Evolutionary conservation across 2,797 vertebrate genomes (phyloP), one percentile per base, ranked within the genome.

Genomic region (Sphenodon punctatus): DNA sequence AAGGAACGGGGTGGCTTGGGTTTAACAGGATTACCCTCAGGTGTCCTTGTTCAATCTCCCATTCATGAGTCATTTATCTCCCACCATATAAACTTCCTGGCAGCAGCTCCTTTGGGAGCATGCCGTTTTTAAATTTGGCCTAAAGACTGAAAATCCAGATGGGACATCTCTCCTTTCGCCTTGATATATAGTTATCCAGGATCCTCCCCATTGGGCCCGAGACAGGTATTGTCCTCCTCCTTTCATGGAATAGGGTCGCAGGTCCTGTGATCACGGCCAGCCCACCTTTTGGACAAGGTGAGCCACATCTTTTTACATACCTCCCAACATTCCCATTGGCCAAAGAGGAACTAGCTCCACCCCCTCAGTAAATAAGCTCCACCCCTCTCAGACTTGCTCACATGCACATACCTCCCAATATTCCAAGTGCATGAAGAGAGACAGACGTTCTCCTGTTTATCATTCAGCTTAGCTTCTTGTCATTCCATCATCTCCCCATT

Each of bases 31-130:
- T 78, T 36, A 56, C 56, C 72, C 30, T 46, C 46, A n/a, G 3
- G 2, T 72, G 45, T 25, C 72, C 91, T 82, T 86, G 60, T 71
- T 82, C 80, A 71, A 58, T 53, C 65, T 82, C 34, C 75, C 23
- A 32, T 66, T 41, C 46, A 1, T 88, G 81, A 90, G 58, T 92
- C 82, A 77, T 22, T 43, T 56, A 60, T 25, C 72, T 56, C 55
- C 67, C 51, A 36, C 56, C n/a, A 1, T 60, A n/a, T 48, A 64
- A 66, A 4, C 56, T 60, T 27, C 12, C 55, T 53, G 43, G 75
- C 49, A 85, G 10, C 66, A 65, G 63, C 4, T 41, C 72, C 67
- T 66, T 74, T 0, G 2, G 8, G 23, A 5, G 56, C 78, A n/a
- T 4, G 42, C 42, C 0, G 4, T 1, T 42, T 76, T 59, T 2